Evolutionary conservation across 53 echinoderm and acorn worm genomes (phyloP).

Genomic region (Stichopus horrens): DNA sequence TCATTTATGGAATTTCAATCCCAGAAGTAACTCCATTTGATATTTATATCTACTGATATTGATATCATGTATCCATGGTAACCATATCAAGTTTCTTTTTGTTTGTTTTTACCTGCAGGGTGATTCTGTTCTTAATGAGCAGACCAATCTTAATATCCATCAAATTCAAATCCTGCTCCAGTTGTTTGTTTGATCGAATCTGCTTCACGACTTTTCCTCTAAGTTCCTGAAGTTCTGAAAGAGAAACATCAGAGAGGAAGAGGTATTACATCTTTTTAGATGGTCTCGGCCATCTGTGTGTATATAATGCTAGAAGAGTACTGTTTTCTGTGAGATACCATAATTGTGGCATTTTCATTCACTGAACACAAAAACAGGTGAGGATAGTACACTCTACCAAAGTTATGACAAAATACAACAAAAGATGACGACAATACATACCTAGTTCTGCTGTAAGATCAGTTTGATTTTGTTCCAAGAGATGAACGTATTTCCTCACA

Average conservation of each 20-base stretch:
- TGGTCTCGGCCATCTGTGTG: background rate
- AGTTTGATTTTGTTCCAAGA: conserved; percentile 84
- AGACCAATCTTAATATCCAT: conserved; percentile 99
- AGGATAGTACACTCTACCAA: too few relatives aligned
- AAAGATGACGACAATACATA: conserved; percentile 30
- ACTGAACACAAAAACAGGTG: too few relatives aligned
- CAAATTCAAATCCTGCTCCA: conserved; percentile 87
- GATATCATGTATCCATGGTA: background rate
- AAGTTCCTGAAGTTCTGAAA: conserved; percentile 84
- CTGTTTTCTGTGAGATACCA: too few relatives aligned
- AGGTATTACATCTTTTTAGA: background rate
- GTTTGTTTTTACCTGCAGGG: conserved; percentile 76
- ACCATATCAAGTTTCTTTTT: background rate
- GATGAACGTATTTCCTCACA: conserved; percentile 91
- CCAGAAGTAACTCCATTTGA: too few relatives aligned
- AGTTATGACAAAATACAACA: too few relatives aligned
- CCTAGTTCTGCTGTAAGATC: conserved; percentile 91
- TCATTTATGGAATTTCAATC: too few relatives aligned
- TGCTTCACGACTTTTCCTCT: conserved; percentile 90
- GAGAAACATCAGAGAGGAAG: background rate
- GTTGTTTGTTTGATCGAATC: conserved; percentile 91
- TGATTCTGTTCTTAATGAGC: conserved; percentile 94
- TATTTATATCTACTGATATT: too few relatives aligned
- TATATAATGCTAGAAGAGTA: too few relatives aligned
- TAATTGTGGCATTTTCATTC: too few relatives aligned